These are phyloP conservation scores for Telenomus remus DNA, from an alignment of 1,140 invertebrate species.

Conservation along the genomic window DNA sequence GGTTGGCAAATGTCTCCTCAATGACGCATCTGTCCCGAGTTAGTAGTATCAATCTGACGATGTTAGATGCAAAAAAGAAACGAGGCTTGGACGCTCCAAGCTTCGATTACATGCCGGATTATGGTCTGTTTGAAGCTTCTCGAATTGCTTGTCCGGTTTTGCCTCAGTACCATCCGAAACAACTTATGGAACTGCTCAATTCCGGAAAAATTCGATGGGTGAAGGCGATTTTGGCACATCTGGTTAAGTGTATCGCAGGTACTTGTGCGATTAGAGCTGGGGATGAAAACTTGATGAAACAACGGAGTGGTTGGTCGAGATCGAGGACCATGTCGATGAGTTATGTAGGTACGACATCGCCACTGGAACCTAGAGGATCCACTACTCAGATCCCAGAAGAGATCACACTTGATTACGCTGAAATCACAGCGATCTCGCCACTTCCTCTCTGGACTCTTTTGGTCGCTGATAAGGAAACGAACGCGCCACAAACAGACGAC, in stretches of 20 bases:
- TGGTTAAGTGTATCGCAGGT: constrained; percentile 89
- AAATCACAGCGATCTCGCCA: constrained; percentile 96
- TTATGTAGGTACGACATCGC: constrained; percentile 80
- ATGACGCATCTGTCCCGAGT: constrained; percentile 87
- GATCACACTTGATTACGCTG: constrained; percentile 93
- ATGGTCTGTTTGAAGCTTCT: constrained; percentile 97
- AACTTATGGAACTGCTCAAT: constrained; percentile 98
- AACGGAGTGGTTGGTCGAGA: constrained; percentile 83
- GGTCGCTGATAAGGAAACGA: constrained; percentile 91
- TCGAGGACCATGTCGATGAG: constrained; percentile 92
- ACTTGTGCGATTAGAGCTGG: constrained; percentile 78
- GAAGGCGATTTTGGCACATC: constrained; percentile 97
- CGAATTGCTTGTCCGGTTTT: constrained; percentile 97
- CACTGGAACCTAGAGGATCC: constrained; percentile 78
- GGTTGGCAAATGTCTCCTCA: constrained; percentile 83
- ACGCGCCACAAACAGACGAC: constrained; percentile 68
- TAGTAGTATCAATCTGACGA: constrained; percentile 87
- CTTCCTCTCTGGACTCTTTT: constrained; percentile 96
- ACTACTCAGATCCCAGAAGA: constrained; percentile 86
- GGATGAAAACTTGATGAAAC: constrained; percentile 78
- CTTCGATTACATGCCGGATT: constrained; percentile 90
- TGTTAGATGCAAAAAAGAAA: constrained; percentile 83
- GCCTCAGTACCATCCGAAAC: constrained; percentile 99
- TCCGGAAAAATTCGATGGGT: constrained; percentile 98
- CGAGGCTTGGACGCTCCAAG: constrained; percentile 76